These are phyloP conservation scores for Elmis aenea DNA, from an alignment of 2,888 invertebrate species.

Conservation along the genomic window DNA sequence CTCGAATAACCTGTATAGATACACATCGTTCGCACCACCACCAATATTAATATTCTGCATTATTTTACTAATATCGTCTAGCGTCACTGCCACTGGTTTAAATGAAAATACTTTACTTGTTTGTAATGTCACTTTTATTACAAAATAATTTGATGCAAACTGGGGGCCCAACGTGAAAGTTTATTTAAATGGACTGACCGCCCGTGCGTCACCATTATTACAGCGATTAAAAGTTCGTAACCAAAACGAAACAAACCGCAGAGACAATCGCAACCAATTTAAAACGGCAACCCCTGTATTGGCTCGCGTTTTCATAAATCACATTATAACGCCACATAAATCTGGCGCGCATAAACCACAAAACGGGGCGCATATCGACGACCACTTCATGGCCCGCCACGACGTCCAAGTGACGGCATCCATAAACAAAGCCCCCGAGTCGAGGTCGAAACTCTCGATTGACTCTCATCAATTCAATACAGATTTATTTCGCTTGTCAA, in stretches of 20 bases:
- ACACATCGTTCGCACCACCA: no score
- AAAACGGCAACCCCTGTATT: slow-evolving; percentile 26
- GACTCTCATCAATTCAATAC: slow-evolving; percentile 39
- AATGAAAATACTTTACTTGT: no score
- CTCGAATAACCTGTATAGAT: no score
- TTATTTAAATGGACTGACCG: no score
- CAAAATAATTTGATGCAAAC: no score
- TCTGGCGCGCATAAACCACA: slow-evolving; percentile 41
- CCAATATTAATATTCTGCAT: no score
- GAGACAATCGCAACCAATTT: slow-evolving; percentile 25
- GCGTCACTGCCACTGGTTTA: no score
- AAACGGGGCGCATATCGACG: slow-evolving; percentile 35
- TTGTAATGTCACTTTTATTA: no score
- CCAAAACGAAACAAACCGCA: slow-evolving; percentile 24
- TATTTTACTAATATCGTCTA: no score
- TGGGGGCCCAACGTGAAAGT: no score
- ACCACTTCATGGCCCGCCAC: slow-evolving; percentile 35
- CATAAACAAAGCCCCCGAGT: slow-evolving; percentile 37
- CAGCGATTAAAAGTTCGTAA: no score
- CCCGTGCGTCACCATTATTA: no score
- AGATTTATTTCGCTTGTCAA: slow-evolving; percentile 24
- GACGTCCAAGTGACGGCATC: slow-evolving; percentile 35
- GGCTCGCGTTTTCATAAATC: slow-evolving; percentile 40
- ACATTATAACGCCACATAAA: slow-evolving; percentile 43
- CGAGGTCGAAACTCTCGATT: slow-evolving; percentile 38